Conservation (phyloP, 2,888 invertebrate genomes). For the Shargacucullia verbasci region DNA sequence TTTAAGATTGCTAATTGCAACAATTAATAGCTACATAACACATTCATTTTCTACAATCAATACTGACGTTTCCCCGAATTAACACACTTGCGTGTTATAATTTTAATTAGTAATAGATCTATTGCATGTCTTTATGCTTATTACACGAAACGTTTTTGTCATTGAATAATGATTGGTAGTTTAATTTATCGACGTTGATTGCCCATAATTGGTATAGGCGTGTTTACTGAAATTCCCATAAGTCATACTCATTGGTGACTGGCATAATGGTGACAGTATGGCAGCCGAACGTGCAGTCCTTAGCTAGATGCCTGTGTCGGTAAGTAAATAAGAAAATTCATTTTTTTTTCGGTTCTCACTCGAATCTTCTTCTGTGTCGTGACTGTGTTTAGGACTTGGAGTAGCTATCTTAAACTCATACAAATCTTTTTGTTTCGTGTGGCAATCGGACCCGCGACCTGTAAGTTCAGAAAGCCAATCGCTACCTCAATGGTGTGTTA, state of each 20-base stretch:
- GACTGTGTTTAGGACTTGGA: no score
- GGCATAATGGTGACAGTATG: no score
- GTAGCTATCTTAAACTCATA: no score
- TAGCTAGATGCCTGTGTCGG: no score
- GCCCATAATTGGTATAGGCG: slow-evolving; percentile 13
- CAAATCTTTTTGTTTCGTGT: no score
- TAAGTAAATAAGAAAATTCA: no score
- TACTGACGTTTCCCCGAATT: slow-evolving; percentile 12
- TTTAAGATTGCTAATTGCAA: slow-evolving; percentile 13
- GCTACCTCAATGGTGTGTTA: no score
- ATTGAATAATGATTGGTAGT: slow-evolving; percentile 22
- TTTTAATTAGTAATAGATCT: slow-evolving; percentile 49
- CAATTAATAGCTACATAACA: slow-evolving; percentile 11
- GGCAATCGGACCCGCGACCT: no score
- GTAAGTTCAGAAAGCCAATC: no score
- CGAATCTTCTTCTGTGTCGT: no score
- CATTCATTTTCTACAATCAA: slow-evolving; percentile 16
- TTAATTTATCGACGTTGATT: slow-evolving; percentile 45
- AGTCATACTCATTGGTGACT: slow-evolving; percentile 3
- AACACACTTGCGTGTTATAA: slow-evolving; percentile 34
- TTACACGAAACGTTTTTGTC: slow-evolving; percentile 25
- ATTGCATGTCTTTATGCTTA: slow-evolving; percentile 25
- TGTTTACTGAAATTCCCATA: slow-evolving; percentile 9
- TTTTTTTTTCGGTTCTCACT: no score
- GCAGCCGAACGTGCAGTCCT: no score